A percentile compares a stretch with the other conserved stretches of the same genome.
These are phyloP conservation scores for Diplazon laetatorius DNA, from an alignment of 2,888 invertebrate species.

Conservation along the genomic window DNA sequence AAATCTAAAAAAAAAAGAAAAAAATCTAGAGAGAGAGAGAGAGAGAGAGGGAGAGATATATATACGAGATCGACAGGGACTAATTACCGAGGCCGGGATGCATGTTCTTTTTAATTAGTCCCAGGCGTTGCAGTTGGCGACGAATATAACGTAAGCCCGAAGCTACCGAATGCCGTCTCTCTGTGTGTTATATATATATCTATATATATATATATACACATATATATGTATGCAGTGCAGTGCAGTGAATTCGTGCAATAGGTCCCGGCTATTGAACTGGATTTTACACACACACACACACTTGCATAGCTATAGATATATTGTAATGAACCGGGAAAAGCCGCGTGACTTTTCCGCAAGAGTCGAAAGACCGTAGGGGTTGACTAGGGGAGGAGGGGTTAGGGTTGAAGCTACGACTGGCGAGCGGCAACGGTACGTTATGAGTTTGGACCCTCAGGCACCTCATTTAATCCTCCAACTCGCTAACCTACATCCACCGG, in stretches of 20 bases:
- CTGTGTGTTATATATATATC: no score
- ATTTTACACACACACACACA: conserved; percentile 28
- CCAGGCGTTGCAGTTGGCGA: conserved; percentile 33
- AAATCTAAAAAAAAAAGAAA: neutral
- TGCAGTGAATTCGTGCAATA: conserved; percentile 42
- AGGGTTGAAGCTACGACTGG: neutral
- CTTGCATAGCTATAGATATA: conserved; percentile 25
- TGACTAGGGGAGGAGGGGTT: neutral
- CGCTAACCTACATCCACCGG: conserved; percentile 62
- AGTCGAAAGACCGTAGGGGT: conserved; percentile 8
- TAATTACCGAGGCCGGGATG: conserved; percentile 52
- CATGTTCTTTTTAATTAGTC: conserved; percentile 60
- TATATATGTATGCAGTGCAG: conserved; percentile 5
- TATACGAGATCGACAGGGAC: conserved; percentile 20
- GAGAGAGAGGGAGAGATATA: neutral
- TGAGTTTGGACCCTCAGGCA: conserved; percentile 57
- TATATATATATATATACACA: no score
- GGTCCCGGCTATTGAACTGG: conserved; percentile 46
- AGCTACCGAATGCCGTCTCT: conserved; percentile 34
- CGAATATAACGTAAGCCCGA: conserved; percentile 46
- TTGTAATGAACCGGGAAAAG: conserved; percentile 43
- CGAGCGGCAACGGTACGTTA: conserved; percentile 30
- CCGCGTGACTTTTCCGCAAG: conserved; percentile 50
- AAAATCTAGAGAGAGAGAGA: neutral
- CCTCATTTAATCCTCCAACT: conserved; percentile 64